A percentile compares a stretch with the other conserved stretches of the same genome.
These are phyloP conservation scores for Platyrinchus mystaceus DNA, from an alignment of 2,797 vertebrate species.

Conservation along the genomic window DNA sequence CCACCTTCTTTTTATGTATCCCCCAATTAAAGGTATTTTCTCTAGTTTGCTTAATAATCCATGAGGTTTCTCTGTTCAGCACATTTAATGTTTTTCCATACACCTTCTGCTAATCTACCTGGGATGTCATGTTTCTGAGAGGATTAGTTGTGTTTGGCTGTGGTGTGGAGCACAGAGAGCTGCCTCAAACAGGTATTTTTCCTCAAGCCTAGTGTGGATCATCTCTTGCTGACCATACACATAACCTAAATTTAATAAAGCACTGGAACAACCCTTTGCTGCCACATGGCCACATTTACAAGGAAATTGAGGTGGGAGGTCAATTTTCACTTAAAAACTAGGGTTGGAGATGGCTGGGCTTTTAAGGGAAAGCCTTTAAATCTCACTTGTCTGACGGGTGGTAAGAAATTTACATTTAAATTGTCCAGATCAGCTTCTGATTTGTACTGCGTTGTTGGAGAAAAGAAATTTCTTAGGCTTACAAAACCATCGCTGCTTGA, in stretches of 20 bases:
- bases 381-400: neutral
- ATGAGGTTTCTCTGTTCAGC: neutral
- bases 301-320: slow-evolving; percentile 43
- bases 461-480: neutral
- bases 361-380: slow-evolving; percentile 28
- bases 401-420: slow-evolving; percentile 52
- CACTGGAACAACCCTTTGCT: neutral
- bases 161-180: neutral
- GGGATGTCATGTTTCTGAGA: accelerated
- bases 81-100: neutral
- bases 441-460: neutral
- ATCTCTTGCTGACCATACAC: neutral
- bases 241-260: neutral
- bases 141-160: neutral
- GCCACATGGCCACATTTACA: neutral
- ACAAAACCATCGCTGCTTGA: neutral
- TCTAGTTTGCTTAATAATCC: neutral
- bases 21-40: neutral
- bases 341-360: neutral
- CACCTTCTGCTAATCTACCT: neutral
- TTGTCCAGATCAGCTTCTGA: neutral
- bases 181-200: neutral
- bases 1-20: neutral
- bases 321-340: neutral
- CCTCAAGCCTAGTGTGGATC: neutral